phyloP scores from a whole-genome alignment of 2,888 invertebrate genomes.

The Erebia ligea region DNA sequence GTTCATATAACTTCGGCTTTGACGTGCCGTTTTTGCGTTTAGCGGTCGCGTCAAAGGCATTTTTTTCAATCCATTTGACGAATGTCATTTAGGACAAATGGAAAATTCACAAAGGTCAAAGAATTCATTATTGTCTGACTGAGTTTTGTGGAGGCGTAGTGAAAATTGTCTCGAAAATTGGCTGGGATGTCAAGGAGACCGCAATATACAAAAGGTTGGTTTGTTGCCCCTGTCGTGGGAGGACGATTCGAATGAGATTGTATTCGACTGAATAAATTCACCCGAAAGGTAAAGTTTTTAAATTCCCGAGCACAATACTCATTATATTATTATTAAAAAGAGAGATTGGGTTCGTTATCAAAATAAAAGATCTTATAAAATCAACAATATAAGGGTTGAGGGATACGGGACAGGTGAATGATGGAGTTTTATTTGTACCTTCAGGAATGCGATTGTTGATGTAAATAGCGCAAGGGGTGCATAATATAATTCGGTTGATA shows the following conservation, averaged over 20 bases:
- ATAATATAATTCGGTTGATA: constrained; percentile 57
- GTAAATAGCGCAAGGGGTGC: constrained; percentile 58
- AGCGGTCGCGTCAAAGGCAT: constrained; percentile 60
- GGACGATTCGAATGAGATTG: constrained; percentile 46
- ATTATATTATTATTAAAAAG: constrained; percentile 30
- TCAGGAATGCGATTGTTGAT: constrained; percentile 60
- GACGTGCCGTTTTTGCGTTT: constrained; percentile 37
- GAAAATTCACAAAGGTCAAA: constrained; percentile 63
- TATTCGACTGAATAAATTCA: constrained; percentile 36
- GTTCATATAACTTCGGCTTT: constrained; percentile 46
- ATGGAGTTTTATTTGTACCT: constrained; percentile 60
- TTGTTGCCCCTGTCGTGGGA: constrained; percentile 53
- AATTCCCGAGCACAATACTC: constrained; percentile 30
- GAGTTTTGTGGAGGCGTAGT: constrained; percentile 64
- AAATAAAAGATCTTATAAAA: constrained; percentile 58
- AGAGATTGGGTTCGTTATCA: constrained; percentile 35
- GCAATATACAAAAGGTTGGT: constrained; percentile 62
- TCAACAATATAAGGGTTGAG: constrained; percentile 54
- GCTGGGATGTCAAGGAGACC: constrained; percentile 64
- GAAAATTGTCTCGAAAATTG: constrained; percentile 71
- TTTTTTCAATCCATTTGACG: constrained; percentile 52
- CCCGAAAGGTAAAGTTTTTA: constrained; percentile 30
- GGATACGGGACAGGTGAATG: constrained; percentile 72
- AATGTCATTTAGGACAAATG: constrained; percentile 65
- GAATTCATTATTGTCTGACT: constrained; percentile 64